Evolutionary conservation across 2,888 invertebrate species (phyloP), one percentile per base, ranked within the genome.

Genomic region (Beris chalybata): DNA sequence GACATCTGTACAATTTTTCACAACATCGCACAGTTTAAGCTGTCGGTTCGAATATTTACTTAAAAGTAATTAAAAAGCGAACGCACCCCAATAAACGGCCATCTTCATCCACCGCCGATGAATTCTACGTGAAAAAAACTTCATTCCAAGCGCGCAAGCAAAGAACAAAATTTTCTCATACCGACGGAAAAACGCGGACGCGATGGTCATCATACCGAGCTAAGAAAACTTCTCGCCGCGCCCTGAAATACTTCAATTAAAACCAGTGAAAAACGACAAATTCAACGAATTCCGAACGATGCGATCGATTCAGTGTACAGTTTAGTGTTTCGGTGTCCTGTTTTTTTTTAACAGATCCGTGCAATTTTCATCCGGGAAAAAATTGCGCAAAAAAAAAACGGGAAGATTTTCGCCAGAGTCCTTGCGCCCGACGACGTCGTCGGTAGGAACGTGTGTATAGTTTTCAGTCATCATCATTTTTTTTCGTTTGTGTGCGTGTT

Each of bases 131-230:
- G 22, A 22, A 22, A 22, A 22, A 22, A 22, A 3, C n/a, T 44
- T 57, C 57, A 57, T 57, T 57, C 45, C 57, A 45, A 57, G 29
- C 32, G 29, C 32, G 56, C 29, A 32, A 22, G 47, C 45, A 13
- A 45, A 44, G 45, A 30, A 45, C 12, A 45, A 12, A 57, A n/a
- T 44, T 47, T 44, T 45, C 57, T 57, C 59, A 59, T 48, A 59
- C 59, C 31, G 31, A 30, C 50, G 59, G 63, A 63, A 53, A 63
- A 64, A 64, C 54, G 64, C 64, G 55, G 55, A 53, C 64, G 64
- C 64, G 47, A 64, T 64, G 64, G 64, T 31, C 59, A 50, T 48
- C 29, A 59, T 31, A 48, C 48, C 48, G 31, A 31, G 48, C 29
- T 45, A 64, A 22, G 45, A 29, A 44, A 44, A 13, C 15, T 45